These are phyloP conservation scores for Phrynocephalus versicolor DNA, from an alignment of 2,113 vertebrate species.

Conservation along the genomic window DNA sequence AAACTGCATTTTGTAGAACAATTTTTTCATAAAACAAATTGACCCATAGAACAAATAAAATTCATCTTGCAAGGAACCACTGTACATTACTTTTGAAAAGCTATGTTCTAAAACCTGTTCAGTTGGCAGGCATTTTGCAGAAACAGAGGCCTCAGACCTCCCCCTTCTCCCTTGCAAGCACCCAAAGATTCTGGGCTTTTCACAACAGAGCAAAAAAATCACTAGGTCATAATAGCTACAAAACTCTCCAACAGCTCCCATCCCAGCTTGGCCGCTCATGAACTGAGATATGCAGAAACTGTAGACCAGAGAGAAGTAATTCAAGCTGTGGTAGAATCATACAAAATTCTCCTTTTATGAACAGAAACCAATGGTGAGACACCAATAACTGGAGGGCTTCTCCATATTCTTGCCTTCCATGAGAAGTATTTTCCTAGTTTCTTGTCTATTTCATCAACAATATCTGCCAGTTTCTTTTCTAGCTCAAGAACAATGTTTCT, in stretches of 20 bases:
- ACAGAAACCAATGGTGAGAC: neutral
- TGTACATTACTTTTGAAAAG: too few relatives aligned
- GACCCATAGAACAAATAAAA: too few relatives aligned
- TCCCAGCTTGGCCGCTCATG: too few relatives aligned
- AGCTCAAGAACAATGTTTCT: neutral
- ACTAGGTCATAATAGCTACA: too few relatives aligned
- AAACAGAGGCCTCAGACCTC: fast-evolving
- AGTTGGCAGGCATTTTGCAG: neutral
- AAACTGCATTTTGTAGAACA: too few relatives aligned
- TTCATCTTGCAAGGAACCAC: too few relatives aligned
- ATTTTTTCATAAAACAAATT: too few relatives aligned
- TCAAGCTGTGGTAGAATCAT: neutral
- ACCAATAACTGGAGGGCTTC: neutral
- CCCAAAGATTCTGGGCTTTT: neutral
- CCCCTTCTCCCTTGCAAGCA: too few relatives aligned
- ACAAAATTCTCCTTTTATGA: neutral
- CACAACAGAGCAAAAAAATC: too few relatives aligned
- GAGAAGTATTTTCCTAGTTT: neutral
- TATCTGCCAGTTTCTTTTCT: neutral
- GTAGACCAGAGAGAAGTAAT: too few relatives aligned
- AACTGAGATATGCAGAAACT: too few relatives aligned
- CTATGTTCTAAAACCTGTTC: neutral
- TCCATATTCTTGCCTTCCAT: neutral
- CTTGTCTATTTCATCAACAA: neutral
- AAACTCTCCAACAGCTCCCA: too few relatives aligned